Base-by-base conservation (phyloP, 2,888 invertebrate genomes). In the Priocnemis perturbator region DNA sequence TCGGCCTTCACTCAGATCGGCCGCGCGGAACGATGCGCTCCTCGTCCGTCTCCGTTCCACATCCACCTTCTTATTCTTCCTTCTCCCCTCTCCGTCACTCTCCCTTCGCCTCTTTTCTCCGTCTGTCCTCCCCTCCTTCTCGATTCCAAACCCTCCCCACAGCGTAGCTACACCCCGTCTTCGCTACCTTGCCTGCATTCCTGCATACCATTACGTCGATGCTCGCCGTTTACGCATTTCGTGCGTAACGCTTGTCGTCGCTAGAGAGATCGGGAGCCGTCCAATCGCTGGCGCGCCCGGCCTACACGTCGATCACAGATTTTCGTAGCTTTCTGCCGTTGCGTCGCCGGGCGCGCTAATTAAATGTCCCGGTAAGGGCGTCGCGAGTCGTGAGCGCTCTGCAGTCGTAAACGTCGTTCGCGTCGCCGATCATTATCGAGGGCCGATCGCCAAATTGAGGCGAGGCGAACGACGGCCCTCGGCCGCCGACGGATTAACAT, bases 141-240 rank as follows among this genome's bases (percentile, higher is more conserved):
- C 79, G 79, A 80, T 81, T 79, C 75, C 73, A 78, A 86, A 84
- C 84, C 86, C 86, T 85, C 85, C 85, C 80, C 83, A 71, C 74
- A 71, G 72, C 73, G 76, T 75, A 74, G 77, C 81, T 86, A 79
- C 84, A 82, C 84, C 84, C 87, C 81, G 81, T 81, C 80, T 80
- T 82, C 82, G 77, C 79, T 83, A 77, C 76, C 81, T 81, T 81
- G 79, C 82, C 84, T 73, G 82, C 87, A 88, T 88, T 88, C 88
- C 88, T 88, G 88, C 88, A 88, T 88, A 83, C 82, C 78, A 88
- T 88, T 88, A 88, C 77, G 79, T 14, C 26, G 48, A 70, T 60
- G 64, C 76, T 65, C 78, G 81, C 76, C 76, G 82, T 81, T 86
- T 87, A 81, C 83, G 83, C 81, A 78, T 82, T 85, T 83, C 73